Base-by-base conservation (phyloP, 2,113 vertebrate species). In the Craseonycteris thonglongyai region DNA sequence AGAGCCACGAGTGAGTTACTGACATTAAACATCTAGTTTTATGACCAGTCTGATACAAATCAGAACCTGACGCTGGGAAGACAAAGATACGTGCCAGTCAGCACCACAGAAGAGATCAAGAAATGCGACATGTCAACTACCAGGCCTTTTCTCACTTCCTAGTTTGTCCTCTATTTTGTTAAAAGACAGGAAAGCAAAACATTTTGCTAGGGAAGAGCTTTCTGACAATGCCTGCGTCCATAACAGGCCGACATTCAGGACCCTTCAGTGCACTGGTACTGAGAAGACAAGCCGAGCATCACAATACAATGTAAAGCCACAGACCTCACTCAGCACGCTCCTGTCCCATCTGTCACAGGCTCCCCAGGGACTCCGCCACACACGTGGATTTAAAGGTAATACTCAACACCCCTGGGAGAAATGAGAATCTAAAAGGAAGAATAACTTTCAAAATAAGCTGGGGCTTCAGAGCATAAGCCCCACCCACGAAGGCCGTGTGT, bases 391-490 rank as follows among this genome's bases (percentile, higher is more conserved):
- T 59, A 10, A 33, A 42, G 38, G 21, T 38, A 42, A 56, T 30
- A 30, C 35, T 58, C 18, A 45, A 8, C 54, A 33, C 72, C 3
- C 54, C 18, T 6, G 15, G 24, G 76, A 47, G 51, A 24, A n/a
- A 6, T 51, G 26, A 45, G 26, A 28, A 15, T 45, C 69, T 72
- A 72, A 71, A 3, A 18, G 21, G 69, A 45, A 72, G 18, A 9
- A 51, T 22, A 49, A 3, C 13, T 22, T 47, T 6, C 24, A 3
- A 6, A 75, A 10, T 33, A 15, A 28, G 0, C 51, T 1, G n/a
- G 51, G 26, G 21, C 13, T 22, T 26, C 42, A 19, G 56, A 59
- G 54, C 51, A 42, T 12, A 5, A 59, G 56, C 16, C 35, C 0
- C 35, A 3, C 56, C 12, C 76, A 7, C 2, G 35, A 5, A 18